A percentile compares a stretch with the other conserved stretches of the same genome.
phyloP scores from a whole-genome alignment of 2,113 vertebrate species.

The Nannospalax galili region DNA sequence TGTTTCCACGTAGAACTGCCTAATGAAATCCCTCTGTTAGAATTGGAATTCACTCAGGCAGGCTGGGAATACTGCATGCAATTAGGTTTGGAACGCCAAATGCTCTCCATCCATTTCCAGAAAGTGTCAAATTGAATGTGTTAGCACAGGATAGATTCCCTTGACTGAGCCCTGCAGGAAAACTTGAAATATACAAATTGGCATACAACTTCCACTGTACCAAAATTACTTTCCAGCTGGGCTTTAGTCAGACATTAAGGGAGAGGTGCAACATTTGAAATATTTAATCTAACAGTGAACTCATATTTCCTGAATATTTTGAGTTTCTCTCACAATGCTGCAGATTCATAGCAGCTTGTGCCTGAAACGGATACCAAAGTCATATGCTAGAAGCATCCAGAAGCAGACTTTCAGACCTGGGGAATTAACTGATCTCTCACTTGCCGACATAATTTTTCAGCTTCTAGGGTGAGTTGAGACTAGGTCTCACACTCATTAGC shows the following conservation, averaged over 20 bases:
- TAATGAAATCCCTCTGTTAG: conserved; percentile 53
- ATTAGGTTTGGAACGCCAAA: conserved; percentile 47
- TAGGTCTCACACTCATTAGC: no score
- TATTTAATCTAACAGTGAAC: conserved; percentile 58
- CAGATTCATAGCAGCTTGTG: conserved; percentile 52
- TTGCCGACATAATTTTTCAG: conserved; percentile 18
- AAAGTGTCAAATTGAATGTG: conserved; percentile 33
- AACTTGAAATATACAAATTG: conserved; percentile 65
- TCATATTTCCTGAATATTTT: conserved; percentile 69
- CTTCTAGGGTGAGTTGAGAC: conserved; percentile 25
- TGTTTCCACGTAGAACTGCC: conserved; percentile 7
- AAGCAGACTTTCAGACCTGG: conserved; percentile 28
- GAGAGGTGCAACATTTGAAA: conserved; percentile 59
- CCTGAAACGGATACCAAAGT: conserved; percentile 57
- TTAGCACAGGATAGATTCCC: conserved; percentile 62
- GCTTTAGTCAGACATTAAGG: conserved; percentile 55
- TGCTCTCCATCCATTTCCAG: conserved; percentile 50
- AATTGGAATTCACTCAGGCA: conserved; percentile 37
- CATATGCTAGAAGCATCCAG: background rate
- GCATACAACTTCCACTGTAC: background rate
- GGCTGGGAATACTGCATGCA: conserved; percentile 48
- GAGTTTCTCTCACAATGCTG: conserved; percentile 34
- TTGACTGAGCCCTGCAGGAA: conserved; percentile 62
- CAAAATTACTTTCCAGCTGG: conserved; percentile 71
- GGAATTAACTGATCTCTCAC: conserved; percentile 54